Evolutionary conservation across 2,888 invertebrate genomes (phyloP).

Genomic region (Synanthedon formicaeformis): DNA sequence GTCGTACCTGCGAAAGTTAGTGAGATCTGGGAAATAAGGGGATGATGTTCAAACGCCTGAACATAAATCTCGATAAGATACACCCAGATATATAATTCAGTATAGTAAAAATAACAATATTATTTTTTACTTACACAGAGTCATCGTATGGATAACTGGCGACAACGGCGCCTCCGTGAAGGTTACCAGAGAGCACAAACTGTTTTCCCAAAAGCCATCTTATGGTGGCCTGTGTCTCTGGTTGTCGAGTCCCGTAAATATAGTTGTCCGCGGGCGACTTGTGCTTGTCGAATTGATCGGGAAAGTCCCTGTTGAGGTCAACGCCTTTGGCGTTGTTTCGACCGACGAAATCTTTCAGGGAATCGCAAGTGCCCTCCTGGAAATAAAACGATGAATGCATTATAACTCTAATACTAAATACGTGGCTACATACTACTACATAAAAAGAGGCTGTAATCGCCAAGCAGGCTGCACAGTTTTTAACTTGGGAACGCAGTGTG

Average conservation of each 20-base stretch:
- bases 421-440: too few species aligned
- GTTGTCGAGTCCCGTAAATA: conserved; percentile 75
- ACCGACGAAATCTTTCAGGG: conserved; percentile 75
- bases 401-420: too few species aligned
- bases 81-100: too few species aligned
- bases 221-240: conserved; percentile 90
- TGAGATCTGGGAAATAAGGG: too few species aligned
- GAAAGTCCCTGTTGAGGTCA: conserved; percentile 93
- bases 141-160: conserved; percentile 98
- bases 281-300: conserved; percentile 82
- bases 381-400: conserved; percentile 15
- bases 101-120: too few species aligned
- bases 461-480: too few species aligned
- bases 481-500: too few species aligned
- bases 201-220: conserved; percentile 88
- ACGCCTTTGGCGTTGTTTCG: conserved; percentile 83
- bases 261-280: conserved; percentile 47
- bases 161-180: conserved; percentile 97
- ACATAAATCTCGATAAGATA: too few species aligned
- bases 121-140: conserved; percentile 69
- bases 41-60: too few species aligned
- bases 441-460: too few species aligned
- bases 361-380: conserved; percentile 85
- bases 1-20: too few species aligned
- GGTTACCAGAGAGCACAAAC: conserved; percentile 93